Base-by-base conservation (phyloP, 2,113 vertebrate species). In the Erythrocercus mccallii region DNA sequence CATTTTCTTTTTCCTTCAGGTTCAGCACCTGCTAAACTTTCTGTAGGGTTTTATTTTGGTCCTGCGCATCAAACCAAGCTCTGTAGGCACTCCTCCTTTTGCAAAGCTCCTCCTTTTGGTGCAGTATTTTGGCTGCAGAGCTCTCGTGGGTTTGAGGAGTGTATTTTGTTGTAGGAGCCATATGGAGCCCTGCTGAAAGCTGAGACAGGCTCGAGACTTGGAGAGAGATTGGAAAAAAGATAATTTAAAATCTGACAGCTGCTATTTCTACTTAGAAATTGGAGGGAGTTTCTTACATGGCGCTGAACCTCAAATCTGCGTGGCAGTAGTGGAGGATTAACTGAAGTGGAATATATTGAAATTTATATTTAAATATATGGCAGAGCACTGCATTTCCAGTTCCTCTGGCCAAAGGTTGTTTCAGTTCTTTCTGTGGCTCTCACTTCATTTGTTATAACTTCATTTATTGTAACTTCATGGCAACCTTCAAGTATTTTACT, bases 171-270 rank as follows among this genome's bases (percentile, higher is more conserved):
- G 81, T 35, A 47, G 84, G 57, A 68, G 65, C 61, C 81, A 60
- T 91, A 73, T 91, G 89, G 80, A 87, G 65, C 60, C n/a, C 68
- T 70, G 68, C 12, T 90, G 87, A 96, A 94, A 96, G 81, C 81
- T 70, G 86, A 95, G 80, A 53, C 77, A 77, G 71, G 58, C 81
- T 90, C 38, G 38, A 91, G 77, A 57, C 33, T 84, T 30, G 62
- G 9, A 44, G 56, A 5, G 15, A 51, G 22, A 11, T 14, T 48
- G 25, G 1, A 38, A 44, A 66, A 90, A 57, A 47, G 47, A 56
- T 50, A 30, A 51, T 33, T 6, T 3, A 22, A 61, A 61, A 56
- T 56, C 57, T 48, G 70, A 44, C 31, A 73, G 45, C 64, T 91
- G 72, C 51, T 89, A 7, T 58, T 86, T 74, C 72, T 73, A 4